Percentiles rank a stretch among this genome's conserved stretches.
These are phyloP conservation scores for Origma solitaria DNA, from an alignment of 2,113 vertebrate species.

Conservation along the genomic window DNA sequence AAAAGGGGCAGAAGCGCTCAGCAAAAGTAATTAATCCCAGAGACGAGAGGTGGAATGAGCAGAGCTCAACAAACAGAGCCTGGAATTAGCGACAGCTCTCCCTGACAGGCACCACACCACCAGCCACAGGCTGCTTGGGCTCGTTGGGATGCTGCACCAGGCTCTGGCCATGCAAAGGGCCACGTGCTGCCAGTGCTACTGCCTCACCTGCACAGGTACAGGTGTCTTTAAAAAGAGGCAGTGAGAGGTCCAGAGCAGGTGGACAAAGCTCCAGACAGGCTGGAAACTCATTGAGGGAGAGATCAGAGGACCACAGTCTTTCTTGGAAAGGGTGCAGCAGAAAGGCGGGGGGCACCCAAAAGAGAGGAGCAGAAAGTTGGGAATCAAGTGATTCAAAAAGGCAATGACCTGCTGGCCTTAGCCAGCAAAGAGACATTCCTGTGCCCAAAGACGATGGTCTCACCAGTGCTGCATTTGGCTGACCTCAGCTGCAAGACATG, in stretches of 20 bases:
- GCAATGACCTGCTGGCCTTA: neutral
- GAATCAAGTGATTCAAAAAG: neutral
- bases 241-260: fast-evolving
- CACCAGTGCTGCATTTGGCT: neutral
- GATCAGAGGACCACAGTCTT: fast-evolving
- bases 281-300: fast-evolving
- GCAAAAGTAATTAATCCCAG: neutral
- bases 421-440: neutral
- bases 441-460: fast-evolving
- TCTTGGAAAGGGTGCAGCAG: neutral
- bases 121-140: neutral
- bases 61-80: neutral
- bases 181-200: neutral
- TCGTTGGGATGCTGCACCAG: neutral
- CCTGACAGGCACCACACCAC: neutral
- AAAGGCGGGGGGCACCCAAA: neutral
- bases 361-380: neutral
- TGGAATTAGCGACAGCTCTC: neutral
- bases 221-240: neutral
- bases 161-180: neutral
- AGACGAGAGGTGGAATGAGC: neutral
- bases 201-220: neutral
- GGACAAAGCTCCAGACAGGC: neutral
- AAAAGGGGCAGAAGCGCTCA: neutral
- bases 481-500: fast-evolving